Evolutionary conservation across 2,888 invertebrate genomes (phyloP).

Genomic region (Scaptomyza caliginosa): DNA sequence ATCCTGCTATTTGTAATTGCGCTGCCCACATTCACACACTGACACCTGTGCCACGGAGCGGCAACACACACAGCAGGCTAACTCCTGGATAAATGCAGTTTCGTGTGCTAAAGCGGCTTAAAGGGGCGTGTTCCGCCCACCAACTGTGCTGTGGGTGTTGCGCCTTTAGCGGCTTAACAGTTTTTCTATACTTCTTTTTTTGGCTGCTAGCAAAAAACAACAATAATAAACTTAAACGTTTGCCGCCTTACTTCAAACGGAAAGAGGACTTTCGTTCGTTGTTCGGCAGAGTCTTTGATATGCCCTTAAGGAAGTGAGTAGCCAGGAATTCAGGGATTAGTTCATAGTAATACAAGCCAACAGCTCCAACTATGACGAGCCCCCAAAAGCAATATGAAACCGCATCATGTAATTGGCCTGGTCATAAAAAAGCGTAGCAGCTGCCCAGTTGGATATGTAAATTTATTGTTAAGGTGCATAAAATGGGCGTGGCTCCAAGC

Average conservation of each 20-base stretch:
- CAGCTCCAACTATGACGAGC: neutral
- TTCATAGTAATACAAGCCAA: slow-evolving; percentile 14
- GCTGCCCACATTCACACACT: slow-evolving; percentile 63
- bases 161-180: slow-evolving; percentile 74
- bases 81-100: slow-evolving; percentile 57
- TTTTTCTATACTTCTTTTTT: slow-evolving; percentile 23
- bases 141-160: slow-evolving; percentile 63
- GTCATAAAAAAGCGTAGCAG: slow-evolving; percentile 4
- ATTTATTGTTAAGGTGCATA: slow-evolving; percentile 68
- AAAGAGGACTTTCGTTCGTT: slow-evolving; percentile 12
- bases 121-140: slow-evolving; percentile 37
- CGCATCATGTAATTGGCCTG: neutral
- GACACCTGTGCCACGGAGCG: slow-evolving; percentile 70
- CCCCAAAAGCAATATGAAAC: neutral
- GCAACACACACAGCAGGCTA: slow-evolving; percentile 44
- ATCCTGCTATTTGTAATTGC: slow-evolving; percentile 57
- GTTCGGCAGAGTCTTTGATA: slow-evolving; percentile 45
- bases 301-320: slow-evolving; percentile 16
- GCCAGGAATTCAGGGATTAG: slow-evolving; percentile 38
- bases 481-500: slow-evolving; percentile 57
- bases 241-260: slow-evolving; percentile 52
- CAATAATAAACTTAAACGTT: slow-evolving; percentile 47
- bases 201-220: slow-evolving; percentile 7
- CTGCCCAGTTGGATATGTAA: slow-evolving; percentile 39
- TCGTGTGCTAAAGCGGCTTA: slow-evolving; percentile 10